Base-by-base conservation (phyloP, 2,888 invertebrate species). In the Julus scandinavius region DNA sequence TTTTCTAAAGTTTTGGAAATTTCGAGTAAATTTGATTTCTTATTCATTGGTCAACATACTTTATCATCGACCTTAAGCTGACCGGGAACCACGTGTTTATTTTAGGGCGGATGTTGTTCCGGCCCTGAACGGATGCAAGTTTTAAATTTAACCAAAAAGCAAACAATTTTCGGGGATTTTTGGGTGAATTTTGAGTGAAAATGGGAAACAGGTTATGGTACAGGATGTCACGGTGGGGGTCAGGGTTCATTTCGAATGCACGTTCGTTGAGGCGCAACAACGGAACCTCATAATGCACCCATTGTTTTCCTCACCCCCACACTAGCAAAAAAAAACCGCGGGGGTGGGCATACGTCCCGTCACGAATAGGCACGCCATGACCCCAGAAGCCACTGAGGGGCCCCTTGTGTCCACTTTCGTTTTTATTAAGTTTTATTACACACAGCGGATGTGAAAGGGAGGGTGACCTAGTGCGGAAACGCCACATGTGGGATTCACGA, bases 151-250 rank as follows among this genome's bases (percentile, higher is more conserved):
- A 29, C 72, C 7, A 20, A 63, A 63, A n/a, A 63, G 63, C 63
- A n/a, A 63, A 63, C 63, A 63, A n/a, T 72, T 72, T 72, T 72
- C 29, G 20, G 72, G 20, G 72, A 72, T 9, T n/a, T 72, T 29
- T 72, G 29, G 72, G 72, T 20, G 72, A 72, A 72, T 72, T 72
- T 72, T 72, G 72, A 72, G 72, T 1, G 29, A 29, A 72, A 72
- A 45, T 45, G 29, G 72, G 72, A 29, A 72, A 72, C 7, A n/a
- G 29, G 72, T 29, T 72, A 29, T 72, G 29, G 29, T 11, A 29
- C 72, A 72, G 72, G 72, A 72, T 72, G 72, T n/a, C 72, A 20
- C 72, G 29, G 72, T 72, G 29, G 72, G 72, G 72, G 72, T 72
- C 72, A 72, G 20, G n/a, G 72, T 5, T 72, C 72, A 72, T 20